Conservation (phyloP, 1,140 invertebrate species). For the Drosophila punjabiensis region DNA sequence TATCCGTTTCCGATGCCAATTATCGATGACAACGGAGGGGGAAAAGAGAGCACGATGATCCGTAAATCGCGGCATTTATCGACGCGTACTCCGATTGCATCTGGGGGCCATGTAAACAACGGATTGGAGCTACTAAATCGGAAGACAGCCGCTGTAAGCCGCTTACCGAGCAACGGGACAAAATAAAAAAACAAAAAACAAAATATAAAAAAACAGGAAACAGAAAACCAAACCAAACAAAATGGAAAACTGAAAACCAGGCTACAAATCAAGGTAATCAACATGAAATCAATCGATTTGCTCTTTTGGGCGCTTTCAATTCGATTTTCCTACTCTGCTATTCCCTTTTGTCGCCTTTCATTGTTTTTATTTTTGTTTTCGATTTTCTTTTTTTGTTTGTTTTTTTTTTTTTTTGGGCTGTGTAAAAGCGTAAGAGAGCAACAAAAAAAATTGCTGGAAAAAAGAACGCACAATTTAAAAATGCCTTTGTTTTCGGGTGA, state of each 20-base stretch:
- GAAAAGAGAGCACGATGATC: slow-evolving; percentile 6
- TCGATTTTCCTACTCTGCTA: slow-evolving; percentile 52
- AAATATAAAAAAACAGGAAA: slow-evolving; percentile 3
- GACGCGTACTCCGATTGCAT: slow-evolving; percentile 33
- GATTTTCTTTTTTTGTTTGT: slow-evolving; percentile 27
- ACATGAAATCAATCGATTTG: slow-evolving; percentile 81
- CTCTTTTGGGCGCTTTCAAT: slow-evolving; percentile 61
- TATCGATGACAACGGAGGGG: not conserved
- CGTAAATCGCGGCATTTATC: slow-evolving; percentile 40
- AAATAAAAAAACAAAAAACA: slow-evolving; percentile 8
- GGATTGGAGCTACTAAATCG: slow-evolving; percentile 34
- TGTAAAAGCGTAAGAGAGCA: slow-evolving; percentile 20
- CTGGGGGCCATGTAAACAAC: slow-evolving; percentile 31
- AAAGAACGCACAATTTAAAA: slow-evolving; percentile 76
- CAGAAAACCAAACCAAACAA: not conserved
- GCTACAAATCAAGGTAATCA: slow-evolving; percentile 79
- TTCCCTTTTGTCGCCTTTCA: slow-evolving; percentile 49
- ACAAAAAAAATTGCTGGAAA: slow-evolving; percentile 47
- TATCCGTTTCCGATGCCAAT: slow-evolving; percentile 6
- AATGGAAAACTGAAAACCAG: slow-evolving; percentile 7
- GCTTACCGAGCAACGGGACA: slow-evolving; percentile 27
- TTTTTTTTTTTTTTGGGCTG: slow-evolving; percentile 18
- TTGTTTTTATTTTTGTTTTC: slow-evolving; percentile 23
- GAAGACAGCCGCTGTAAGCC: slow-evolving; percentile 44
- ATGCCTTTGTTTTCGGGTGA: slow-evolving; percentile 69